Evolutionary conservation across 2,888 invertebrate genomes (phyloP).

Genomic region (Cactoblastis cactorum): DNA sequence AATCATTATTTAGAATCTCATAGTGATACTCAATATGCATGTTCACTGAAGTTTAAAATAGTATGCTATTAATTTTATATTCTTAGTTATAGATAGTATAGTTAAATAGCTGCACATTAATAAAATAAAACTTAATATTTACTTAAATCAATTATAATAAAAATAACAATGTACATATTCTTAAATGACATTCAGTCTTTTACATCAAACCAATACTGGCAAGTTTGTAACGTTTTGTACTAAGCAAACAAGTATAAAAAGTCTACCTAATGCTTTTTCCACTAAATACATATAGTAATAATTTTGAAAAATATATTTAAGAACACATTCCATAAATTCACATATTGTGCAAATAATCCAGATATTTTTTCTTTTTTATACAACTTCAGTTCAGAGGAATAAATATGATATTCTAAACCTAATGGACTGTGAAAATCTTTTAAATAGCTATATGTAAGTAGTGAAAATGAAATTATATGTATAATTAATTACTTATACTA

Average conservation of each 20-base stretch:
- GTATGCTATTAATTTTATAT: not conserved
- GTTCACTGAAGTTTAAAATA: not conserved
- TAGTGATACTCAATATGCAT: too few species aligned
- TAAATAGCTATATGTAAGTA: slow-evolving; percentile 37
- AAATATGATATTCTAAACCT: too few species aligned
- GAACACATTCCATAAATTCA: not conserved
- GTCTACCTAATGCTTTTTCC: slow-evolving; percentile 57
- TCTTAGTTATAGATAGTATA: not conserved
- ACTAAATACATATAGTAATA: slow-evolving; percentile 46
- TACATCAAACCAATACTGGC: slow-evolving; percentile 79
- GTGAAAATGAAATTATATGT: slow-evolving; percentile 67
- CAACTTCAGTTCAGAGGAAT: too few species aligned
- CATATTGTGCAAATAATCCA: too few species aligned
- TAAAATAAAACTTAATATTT: slow-evolving; percentile 26
- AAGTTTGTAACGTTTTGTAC: slow-evolving; percentile 78
- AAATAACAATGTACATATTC: slow-evolving; percentile 63
- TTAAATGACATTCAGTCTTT: slow-evolving; percentile 78
- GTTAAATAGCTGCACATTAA: not conserved
- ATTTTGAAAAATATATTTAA: not conserved
- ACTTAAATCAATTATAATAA: slow-evolving; percentile 16
- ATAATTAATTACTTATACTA: slow-evolving; percentile 29
- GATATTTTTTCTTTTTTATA: too few species aligned
- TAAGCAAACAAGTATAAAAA: slow-evolving; percentile 65
- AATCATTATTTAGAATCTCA: not conserved
- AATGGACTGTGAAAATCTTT: too few species aligned